Evolutionary conservation across 2,888 invertebrate genomes (phyloP), one percentile per base, ranked within the genome.

Genomic region (Mimumesa dahlbomi): DNA sequence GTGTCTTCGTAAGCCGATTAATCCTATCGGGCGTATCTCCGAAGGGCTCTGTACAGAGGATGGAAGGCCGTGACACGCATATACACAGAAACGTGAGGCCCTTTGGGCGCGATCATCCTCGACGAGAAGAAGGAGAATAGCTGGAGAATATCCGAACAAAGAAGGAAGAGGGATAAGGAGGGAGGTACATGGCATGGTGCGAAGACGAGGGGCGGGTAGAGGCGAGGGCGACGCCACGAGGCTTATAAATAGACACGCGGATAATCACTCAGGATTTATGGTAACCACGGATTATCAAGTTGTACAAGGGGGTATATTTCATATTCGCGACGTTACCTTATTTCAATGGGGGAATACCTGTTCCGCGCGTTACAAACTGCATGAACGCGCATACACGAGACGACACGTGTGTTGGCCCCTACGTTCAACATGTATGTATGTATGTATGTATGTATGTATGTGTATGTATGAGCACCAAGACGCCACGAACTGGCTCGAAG

Each of bases 231-330:
- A 79, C 75, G 75, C 81, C 82, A 77, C 81, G 77, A 75, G 81
- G 78, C 85, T 88, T 88, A 89, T 88, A 89, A 89, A 89, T 89
- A 89, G 88, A 88, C 84, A 83, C 86, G 82, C 82, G 88, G 88
- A 88, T 89, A 89, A 89, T 89, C 89, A 88, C 88, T 87, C 85
- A 86, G 88, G 88, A 89, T 89, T 89, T 89, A 89, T 89, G 88
- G 88, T 89, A 88, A 89, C 89, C 87, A 88, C 85, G 89, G 88
- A 89, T 89, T 89, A 89, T 89, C 89, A 89, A 88, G 88, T 89
- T 89, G 89, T 88, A 88, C 89, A 88, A 88, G 88, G 83, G 84
- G 83, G 82, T 86, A 89, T 89, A 88, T 87, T 89, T 89, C 89
- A 89, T 88, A 89, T 88, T 81, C 82, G 84, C 87, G 86, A 86